These are phyloP conservation scores for Hemicentrotus pulcherrimus DNA, from an alignment of 35 echinoderm and acorn worm genomes.

Conservation along the genomic window DNA sequence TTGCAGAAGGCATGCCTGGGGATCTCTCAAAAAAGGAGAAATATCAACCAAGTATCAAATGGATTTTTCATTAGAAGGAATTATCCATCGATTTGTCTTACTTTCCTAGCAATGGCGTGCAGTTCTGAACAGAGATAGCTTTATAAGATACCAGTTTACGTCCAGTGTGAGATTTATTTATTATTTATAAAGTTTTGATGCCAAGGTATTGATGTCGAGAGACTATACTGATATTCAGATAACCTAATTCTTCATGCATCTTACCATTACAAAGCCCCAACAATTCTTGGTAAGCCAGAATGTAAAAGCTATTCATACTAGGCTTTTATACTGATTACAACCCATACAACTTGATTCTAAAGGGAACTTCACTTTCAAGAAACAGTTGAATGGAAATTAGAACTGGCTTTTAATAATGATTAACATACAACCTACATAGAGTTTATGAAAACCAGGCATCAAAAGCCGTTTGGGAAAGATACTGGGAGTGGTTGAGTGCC, in stretches of 20 bases:
- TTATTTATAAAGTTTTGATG: neutral
- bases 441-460: neutral
- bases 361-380: neutral
- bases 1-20: neutral
- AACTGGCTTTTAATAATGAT: neutral
- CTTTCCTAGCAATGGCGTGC: neutral
- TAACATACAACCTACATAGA: neutral
- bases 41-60: too few species aligned
- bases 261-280: too few species aligned
- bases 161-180: neutral
- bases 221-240: neutral
- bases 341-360: neutral
- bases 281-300: neutral
- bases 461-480: neutral
- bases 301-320: neutral
- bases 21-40: neutral
- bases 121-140: neutral
- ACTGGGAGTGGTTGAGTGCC: neutral
- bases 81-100: neutral
- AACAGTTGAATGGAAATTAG: neutral
- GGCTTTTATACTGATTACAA: neutral
- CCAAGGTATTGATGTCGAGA: neutral
- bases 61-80: too few species aligned
- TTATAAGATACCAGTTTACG: neutral
- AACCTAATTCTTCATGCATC: neutral